phyloP scores from a whole-genome alignment of 2,888 invertebrate species.

The Zygogramma bicolorata region DNA sequence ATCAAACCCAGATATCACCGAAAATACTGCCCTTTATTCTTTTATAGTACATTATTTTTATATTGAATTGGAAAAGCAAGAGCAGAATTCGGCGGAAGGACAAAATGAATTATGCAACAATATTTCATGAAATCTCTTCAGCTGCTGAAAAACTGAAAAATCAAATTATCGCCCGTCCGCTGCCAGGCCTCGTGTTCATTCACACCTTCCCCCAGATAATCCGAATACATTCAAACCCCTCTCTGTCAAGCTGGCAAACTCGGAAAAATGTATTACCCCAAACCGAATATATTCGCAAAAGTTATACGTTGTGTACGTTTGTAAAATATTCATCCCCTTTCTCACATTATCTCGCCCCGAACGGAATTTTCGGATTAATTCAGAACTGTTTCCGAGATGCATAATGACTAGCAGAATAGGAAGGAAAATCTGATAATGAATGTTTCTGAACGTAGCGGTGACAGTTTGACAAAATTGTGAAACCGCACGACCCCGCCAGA shows the following conservation, averaged over 20 bases:
- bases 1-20: too few relatives aligned
- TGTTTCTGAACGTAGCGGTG: constrained; percentile 21
- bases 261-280: neutral
- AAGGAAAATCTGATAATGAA: constrained; percentile 25
- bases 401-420: constrained; percentile 22
- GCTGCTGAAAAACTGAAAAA: too few relatives aligned
- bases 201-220: neutral
- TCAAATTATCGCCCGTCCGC: too few relatives aligned
- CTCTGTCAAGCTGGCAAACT: neutral
- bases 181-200: neutral
- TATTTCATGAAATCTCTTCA: too few relatives aligned
- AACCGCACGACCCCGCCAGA: constrained; percentile 7
- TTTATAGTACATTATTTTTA: too few relatives aligned
- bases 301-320: neutral
- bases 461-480: constrained; percentile 22
- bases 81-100: too few relatives aligned
- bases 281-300: neutral
- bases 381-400: constrained; percentile 20
- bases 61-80: too few relatives aligned
- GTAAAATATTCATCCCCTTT: neutral
- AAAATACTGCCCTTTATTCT: too few relatives aligned
- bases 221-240: neutral
- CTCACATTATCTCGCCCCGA: constrained; percentile 8
- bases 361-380: constrained; percentile 16
- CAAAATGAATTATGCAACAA: too few relatives aligned